These are phyloP conservation scores for Standfussiana lucernea DNA, from an alignment of 2,888 invertebrate species.

Conservation along the genomic window DNA sequence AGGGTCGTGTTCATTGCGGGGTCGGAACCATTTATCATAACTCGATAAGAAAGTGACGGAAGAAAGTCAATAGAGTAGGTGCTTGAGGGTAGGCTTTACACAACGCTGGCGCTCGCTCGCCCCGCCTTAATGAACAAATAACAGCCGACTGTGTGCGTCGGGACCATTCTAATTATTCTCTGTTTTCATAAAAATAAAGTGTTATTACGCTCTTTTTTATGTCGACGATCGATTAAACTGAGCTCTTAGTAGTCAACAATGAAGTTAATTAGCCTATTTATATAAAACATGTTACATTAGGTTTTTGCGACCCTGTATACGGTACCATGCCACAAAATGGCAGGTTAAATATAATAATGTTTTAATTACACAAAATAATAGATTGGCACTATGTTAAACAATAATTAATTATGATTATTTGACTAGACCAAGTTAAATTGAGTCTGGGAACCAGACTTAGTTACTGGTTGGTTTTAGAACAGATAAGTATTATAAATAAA, in stretches of 20 bases:
- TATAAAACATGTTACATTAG: conserved; percentile 48
- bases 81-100: conserved; percentile 87
- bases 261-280: conserved; percentile 60
- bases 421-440: neutral
- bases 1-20: conserved; percentile 73
- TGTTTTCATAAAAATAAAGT: conserved; percentile 71
- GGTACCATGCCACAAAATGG: conserved; percentile 1
- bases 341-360: conserved; percentile 5
- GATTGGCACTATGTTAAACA: neutral
- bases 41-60: conserved; percentile 89
- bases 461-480: neutral
- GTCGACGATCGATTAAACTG: conserved; percentile 62
- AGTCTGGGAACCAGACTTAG: neutral
- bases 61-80: conserved; percentile 90
- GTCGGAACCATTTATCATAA: conserved; percentile 85
- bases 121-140: conserved; percentile 84
- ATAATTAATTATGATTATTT: neutral
- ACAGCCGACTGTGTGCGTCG: conserved; percentile 70
- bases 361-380: neutral
- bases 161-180: conserved; percentile 72
- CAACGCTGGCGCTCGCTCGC: conserved; percentile 76
- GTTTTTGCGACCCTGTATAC: conserved; percentile 41
- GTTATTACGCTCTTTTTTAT: conserved; percentile 67
- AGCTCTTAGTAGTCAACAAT: conserved; percentile 52
- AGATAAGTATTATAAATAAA: neutral